These are phyloP conservation scores for Actenoides hombroni DNA, from an alignment of 2,113 vertebrate species.

Conservation along the genomic window DNA sequence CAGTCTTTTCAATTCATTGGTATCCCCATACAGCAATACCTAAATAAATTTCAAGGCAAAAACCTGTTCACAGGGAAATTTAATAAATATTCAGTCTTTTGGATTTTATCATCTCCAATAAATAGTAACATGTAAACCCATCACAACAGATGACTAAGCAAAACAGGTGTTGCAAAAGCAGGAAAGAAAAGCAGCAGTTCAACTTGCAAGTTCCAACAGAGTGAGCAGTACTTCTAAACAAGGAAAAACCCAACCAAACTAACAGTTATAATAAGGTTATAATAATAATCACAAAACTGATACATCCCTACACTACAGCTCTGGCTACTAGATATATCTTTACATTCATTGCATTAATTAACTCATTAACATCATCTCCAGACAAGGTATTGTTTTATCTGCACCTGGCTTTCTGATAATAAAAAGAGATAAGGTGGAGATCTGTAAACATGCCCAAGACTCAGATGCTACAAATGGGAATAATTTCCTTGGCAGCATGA, in stretches of 20 bases:
- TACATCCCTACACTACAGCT: neutral
- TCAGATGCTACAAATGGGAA: neutral
- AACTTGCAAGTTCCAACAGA: neutral
- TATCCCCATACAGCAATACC: neutral
- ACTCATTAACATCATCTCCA: conserved; percentile 20
- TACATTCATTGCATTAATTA: conserved; percentile 12
- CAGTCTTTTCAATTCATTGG: neutral
- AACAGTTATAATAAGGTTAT: neutral
- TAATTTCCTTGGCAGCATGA: neutral
- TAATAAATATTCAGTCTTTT: neutral
- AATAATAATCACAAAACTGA: neutral
- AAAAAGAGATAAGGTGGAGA: neutral
- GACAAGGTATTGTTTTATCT: neutral
- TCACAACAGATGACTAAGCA: neutral
- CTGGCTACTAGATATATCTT: neutral
- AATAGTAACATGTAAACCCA: neutral
- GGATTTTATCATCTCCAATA: neutral
- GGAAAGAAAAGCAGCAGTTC: neutral
- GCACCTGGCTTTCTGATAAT: neutral
- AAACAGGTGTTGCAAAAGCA: neutral
- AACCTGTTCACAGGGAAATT: neutral
- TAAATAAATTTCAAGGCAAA: neutral
- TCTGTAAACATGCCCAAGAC: neutral
- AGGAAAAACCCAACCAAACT: neutral
- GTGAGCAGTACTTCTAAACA: neutral